Evolutionary conservation across 2,888 invertebrate genomes (phyloP), one percentile per base, ranked within the genome.

Genomic region (Lathronympha strigana): DNA sequence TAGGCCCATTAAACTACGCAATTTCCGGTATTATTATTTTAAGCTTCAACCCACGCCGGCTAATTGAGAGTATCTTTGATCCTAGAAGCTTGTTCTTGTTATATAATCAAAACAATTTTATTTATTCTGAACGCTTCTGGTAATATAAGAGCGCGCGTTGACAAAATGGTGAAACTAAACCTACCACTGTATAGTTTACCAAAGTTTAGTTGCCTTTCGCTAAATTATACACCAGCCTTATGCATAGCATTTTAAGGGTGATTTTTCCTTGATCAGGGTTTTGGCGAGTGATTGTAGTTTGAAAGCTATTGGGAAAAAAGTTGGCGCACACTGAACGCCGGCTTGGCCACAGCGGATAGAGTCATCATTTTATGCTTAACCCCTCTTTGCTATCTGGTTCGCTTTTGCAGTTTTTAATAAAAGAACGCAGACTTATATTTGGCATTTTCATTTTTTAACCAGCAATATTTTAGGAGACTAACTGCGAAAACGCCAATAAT

Each of bases 381-480:
- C 81, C 77, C 73, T 77, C 78, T 77, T 77, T 76, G 75, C 71
- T 66, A 54, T 67, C 63, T 73, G 73, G 74, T 70, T 70, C 74
- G 73, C 80, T 83, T 82, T 80, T 78, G 77, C 78, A 80, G 77
- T 40, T 81, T 82, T 83, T 83, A 82, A 76, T 82, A 82, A 81
- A 81, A 80, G 8, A 4, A 21, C 15, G 19, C 36, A 25, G 51
- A 64, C 51, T n/a, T n/a, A n/a, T n/a, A n/a, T n/a, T n/a, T n/a
- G n/a, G n/a, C n/a, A n/a, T n/a, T n/a, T n/a, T n/a, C n/a, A n/a
- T n/a, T n/a, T n/a, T n/a, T n/a, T n/a, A n/a, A n/a, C n/a, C n/a
- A n/a, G n/a, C n/a, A n/a, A n/a, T n/a, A n/a, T n/a, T n/a, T n/a
- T n/a, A n/a, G n/a, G n/a, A n/a, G n/a, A n/a, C n/a, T n/a, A n/a